Evolutionary conservation across 2,888 invertebrate species (phyloP).

Genomic region (Keiferia lycopersicella): DNA sequence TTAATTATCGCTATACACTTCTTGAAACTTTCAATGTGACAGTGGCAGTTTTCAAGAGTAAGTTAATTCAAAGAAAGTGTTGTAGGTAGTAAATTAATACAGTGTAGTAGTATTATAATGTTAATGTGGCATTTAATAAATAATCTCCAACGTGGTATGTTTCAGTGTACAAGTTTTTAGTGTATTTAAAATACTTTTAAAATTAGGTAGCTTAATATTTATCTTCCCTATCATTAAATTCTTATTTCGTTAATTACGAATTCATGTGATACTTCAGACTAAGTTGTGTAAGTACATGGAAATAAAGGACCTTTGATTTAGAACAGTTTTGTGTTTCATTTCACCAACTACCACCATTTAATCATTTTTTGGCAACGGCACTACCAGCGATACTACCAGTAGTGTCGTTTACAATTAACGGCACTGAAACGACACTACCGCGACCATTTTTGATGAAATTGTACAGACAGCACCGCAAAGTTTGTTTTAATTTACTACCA

Average conservation of each 20-base stretch:
- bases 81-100: slow-evolving; percentile 32
- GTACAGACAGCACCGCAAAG: too few species aligned
- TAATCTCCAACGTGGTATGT: slow-evolving; percentile 46
- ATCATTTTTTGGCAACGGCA: too few species aligned
- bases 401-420: too few species aligned
- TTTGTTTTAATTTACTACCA: too few species aligned
- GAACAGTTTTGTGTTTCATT: slow-evolving; percentile 29
- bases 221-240: slow-evolving; percentile 52
- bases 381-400: too few species aligned
- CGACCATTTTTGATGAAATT: too few species aligned
- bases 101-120: slow-evolving; percentile 37
- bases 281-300: slow-evolving; percentile 70
- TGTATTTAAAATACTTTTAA: slow-evolving; percentile 50
- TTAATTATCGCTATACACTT: neutral
- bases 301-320: slow-evolving; percentile 64
- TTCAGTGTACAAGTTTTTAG: slow-evolving; percentile 54
- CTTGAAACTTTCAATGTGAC: neutral
- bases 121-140: slow-evolving; percentile 55
- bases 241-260: slow-evolving; percentile 56
- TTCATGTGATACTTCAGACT: slow-evolving; percentile 73
- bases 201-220: slow-evolving; percentile 60
- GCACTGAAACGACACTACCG: too few species aligned
- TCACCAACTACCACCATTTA: too few species aligned
- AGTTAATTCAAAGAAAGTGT: slow-evolving; percentile 35
- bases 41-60: neutral